phyloP scores from a whole-genome alignment of 2,797 vertebrate genomes.

The Enteromius radiatus region DNA sequence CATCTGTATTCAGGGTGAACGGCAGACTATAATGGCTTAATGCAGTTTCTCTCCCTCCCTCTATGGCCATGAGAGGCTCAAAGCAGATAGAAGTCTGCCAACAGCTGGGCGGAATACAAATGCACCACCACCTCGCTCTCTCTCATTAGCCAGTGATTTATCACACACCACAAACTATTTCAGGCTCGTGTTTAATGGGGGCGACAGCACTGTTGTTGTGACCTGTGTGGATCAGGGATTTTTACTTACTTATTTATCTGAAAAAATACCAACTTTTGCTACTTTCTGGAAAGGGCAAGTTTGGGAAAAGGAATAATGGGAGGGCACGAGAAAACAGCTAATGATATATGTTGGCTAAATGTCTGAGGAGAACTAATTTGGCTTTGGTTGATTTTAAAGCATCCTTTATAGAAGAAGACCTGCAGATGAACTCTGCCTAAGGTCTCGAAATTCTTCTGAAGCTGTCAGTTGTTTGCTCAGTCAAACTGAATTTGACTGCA shows the following conservation, averaged over 20 bases:
- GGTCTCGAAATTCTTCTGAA: neutral
- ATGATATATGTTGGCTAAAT: neutral
- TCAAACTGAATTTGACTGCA: neutral
- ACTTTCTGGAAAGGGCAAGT: neutral
- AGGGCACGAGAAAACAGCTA: neutral
- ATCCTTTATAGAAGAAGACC: neutral
- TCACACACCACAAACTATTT: constrained; percentile 48
- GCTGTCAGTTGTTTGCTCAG: constrained; percentile 11
- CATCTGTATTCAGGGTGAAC: constrained; percentile 45
- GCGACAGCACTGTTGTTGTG: constrained; percentile 28
- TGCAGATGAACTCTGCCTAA: neutral
- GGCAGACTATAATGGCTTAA: constrained; percentile 32
- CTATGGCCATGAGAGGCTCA: constrained; percentile 39
- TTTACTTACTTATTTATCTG: constrained; percentile 46
- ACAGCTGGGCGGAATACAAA: constrained; percentile 51
- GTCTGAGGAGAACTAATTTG: neutral
- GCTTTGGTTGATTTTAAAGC: neutral
- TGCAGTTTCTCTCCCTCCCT: constrained; percentile 18
- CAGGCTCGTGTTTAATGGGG: constrained; percentile 16
- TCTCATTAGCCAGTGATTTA: constrained; percentile 58
- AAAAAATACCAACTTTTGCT: constrained; percentile 23
- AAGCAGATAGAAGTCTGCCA: constrained; percentile 39
- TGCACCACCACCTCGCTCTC: neutral
- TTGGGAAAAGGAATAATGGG: neutral
- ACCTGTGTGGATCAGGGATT: constrained; percentile 22